Evolutionary conservation across 2,888 invertebrate species (phyloP).

Genomic region (Eupithecia subfuscata): DNA sequence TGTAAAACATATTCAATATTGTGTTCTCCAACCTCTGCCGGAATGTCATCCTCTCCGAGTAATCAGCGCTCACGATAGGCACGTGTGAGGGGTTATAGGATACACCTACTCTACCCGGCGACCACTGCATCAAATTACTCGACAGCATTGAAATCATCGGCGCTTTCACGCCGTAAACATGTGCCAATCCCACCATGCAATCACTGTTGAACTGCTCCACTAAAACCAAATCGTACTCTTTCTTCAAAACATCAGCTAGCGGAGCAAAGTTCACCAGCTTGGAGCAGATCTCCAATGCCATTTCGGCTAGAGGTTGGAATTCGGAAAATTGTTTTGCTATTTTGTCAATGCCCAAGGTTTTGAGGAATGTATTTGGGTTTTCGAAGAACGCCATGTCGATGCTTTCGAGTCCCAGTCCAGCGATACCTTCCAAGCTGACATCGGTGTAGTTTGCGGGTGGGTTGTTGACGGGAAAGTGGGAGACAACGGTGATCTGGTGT

Average conservation of each 20-base stretch:
- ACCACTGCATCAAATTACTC: conserved; percentile 84
- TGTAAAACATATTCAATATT: conserved; percentile 58
- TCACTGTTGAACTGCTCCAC: conserved; percentile 86
- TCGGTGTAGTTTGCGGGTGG: conserved; percentile 76
- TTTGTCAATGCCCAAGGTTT: conserved; percentile 57
- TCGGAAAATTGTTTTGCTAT: conserved; percentile 58
- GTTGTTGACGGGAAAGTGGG: conserved; percentile 82
- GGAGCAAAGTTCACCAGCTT: conserved; percentile 69
- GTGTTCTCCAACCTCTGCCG: conserved; percentile 75
- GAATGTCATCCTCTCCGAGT: conserved; percentile 78
- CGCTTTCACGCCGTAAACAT: conserved; percentile 78
- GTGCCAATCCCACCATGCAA: conserved; percentile 85
- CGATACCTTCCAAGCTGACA: conserved; percentile 73
- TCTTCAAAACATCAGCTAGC: conserved; percentile 64
- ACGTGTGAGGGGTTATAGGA: conserved; percentile 81
- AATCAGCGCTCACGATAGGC: conserved; percentile 80
- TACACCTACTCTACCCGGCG: conserved; percentile 70
- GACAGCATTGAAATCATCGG: conserved; percentile 84
- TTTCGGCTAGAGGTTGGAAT: conserved; percentile 60
- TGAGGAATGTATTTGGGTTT: conserved; percentile 51
- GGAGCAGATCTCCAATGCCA: conserved; percentile 68
- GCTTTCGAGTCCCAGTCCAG: conserved; percentile 64
- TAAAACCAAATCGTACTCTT: conserved; percentile 85
- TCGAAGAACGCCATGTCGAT: conserved; percentile 65
- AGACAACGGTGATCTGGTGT: conserved; percentile 85